Conservation (phyloP, 2,888 invertebrate genomes). For the Anorthoa munda region DNA sequence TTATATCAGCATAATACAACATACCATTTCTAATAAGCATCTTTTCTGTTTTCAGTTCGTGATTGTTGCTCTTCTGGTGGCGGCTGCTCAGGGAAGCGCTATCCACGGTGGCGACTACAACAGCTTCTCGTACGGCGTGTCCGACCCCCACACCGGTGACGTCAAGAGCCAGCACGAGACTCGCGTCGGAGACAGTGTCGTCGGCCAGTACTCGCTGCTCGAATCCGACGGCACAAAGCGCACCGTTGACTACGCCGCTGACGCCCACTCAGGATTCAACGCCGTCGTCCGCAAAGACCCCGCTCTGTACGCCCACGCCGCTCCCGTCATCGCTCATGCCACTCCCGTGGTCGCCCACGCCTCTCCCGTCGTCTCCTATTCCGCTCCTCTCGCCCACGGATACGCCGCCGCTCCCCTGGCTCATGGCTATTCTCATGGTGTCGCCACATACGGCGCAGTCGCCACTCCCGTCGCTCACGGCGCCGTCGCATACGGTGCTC, state of each 20-base stretch:
- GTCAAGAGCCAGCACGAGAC: constrained; percentile 92
- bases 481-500: constrained; percentile 31
- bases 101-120: constrained; percentile 83
- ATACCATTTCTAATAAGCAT: neutral
- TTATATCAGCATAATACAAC: neutral
- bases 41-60: constrained; percentile 81
- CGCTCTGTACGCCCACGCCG: constrained; percentile 72
- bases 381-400: too few relatives aligned
- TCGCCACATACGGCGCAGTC: constrained; percentile 59
- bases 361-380: constrained; percentile 70
- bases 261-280: constrained; percentile 90
- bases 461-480: constrained; percentile 57
- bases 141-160: constrained; percentile 88
- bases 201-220: constrained; percentile 89
- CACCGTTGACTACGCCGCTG: constrained; percentile 91
- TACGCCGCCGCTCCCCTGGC: constrained; percentile 69
- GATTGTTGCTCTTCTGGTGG: constrained; percentile 85
- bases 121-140: constrained; percentile 88
- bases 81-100: constrained; percentile 85
- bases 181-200: constrained; percentile 92
- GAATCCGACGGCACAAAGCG: constrained; percentile 92
- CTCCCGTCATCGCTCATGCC: constrained; percentile 74
- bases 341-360: constrained; percentile 78
- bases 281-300: constrained; percentile 90
- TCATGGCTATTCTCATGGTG: constrained; percentile 57